Percentiles rank a stretch among this genome's conserved stretches.
Conservation (phyloP, 2,113 vertebrate species). For the Caretta caretta region DNA sequence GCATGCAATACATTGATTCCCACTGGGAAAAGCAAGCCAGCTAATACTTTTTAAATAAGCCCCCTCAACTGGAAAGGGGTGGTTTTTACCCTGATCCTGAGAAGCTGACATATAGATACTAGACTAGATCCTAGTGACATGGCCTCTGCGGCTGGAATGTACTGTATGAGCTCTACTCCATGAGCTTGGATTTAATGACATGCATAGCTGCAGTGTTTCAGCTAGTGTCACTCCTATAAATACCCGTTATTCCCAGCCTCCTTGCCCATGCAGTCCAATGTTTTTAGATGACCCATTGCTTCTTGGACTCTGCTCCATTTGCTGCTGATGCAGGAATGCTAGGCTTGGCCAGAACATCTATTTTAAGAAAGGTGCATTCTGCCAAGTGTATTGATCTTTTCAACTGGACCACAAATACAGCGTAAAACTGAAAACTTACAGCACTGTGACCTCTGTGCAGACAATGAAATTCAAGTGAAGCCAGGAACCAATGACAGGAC, state of each 20-base stretch:
- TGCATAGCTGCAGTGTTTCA: neutral
- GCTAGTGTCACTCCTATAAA: neutral
- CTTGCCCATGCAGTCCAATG: fast-evolving
- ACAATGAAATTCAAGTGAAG: neutral
- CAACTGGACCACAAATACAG: neutral
- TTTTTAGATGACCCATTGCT: neutral
- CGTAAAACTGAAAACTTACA: neutral
- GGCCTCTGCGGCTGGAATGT: neutral
- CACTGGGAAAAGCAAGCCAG: neutral
- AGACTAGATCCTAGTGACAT: fast-evolving
- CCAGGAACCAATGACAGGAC: neutral
- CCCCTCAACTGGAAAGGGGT: neutral
- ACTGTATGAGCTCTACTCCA: neutral
- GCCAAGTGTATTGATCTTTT: neutral
- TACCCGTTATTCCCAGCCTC: neutral
- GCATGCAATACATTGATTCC: neutral
- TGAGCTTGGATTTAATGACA: neutral
- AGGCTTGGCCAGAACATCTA: neutral
- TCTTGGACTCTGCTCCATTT: neutral
- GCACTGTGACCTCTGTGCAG: neutral
- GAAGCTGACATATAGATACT: fast-evolving
- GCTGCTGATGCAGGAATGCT: neutral
- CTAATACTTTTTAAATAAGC: neutral
- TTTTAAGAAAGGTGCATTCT: constrained; percentile 25
- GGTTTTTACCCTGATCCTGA: neutral